Conservation (phyloP, 2,888 invertebrate species). For the Dynastes maya region DNA sequence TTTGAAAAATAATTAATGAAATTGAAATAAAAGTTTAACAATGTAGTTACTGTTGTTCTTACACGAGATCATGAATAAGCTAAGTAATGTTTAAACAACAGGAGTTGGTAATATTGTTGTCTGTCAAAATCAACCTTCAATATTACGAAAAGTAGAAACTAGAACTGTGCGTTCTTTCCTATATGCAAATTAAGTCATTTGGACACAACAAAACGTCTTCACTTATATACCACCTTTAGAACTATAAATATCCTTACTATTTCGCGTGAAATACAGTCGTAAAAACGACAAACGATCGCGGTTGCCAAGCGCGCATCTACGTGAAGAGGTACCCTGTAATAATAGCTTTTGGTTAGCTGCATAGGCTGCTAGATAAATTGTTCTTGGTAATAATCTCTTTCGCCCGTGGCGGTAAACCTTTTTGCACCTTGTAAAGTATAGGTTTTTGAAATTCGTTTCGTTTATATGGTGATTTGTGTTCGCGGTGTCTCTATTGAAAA, state of each 20-base stretch:
- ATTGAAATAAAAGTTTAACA: too few species aligned
- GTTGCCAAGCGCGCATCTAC: not conserved
- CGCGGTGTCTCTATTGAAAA: not conserved
- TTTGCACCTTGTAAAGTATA: constrained; percentile 50
- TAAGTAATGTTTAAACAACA: too few species aligned
- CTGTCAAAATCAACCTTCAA: too few species aligned
- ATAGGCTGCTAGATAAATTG: not conserved
- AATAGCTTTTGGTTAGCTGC: not conserved
- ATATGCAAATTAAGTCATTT: too few species aligned
- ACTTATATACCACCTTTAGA: constrained; percentile 12
- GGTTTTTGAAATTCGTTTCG: constrained; percentile 13
- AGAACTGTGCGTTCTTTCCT: too few species aligned
- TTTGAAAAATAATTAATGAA: too few species aligned
- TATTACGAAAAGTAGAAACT: too few species aligned
- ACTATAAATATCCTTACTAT: too few species aligned
- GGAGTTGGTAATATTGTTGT: too few species aligned
- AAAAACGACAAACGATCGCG: constrained; percentile 21
- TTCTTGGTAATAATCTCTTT: constrained; percentile 44
- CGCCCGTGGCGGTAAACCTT: constrained; percentile 38
- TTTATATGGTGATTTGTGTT: not conserved
- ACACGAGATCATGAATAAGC: too few species aligned
- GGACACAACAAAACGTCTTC: too few species aligned
- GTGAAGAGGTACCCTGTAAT: not conserved
- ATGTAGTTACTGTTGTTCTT: too few species aligned
- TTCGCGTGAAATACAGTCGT: not conserved